These are phyloP conservation scores for Gasterosteus nipponicus DNA, from an alignment of 2,113 vertebrate genomes.

Conservation along the genomic window DNA sequence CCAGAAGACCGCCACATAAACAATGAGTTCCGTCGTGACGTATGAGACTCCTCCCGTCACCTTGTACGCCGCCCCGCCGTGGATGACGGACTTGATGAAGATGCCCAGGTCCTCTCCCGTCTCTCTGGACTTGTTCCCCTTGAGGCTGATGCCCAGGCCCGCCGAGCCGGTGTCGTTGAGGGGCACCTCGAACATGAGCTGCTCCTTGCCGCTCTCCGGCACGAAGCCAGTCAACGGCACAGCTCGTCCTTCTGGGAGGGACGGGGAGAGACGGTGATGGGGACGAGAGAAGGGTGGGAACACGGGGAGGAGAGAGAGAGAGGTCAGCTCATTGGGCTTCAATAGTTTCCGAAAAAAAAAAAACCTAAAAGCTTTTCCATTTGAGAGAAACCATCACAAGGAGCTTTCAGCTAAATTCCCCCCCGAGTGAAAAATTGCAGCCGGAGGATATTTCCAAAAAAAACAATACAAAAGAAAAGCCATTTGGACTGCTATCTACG, in stretches of 20 bases:
- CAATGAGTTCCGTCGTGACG: neutral
- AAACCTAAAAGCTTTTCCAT: slow-evolving; percentile 70
- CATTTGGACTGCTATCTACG: slow-evolving; percentile 48
- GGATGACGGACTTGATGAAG: slow-evolving; percentile 97
- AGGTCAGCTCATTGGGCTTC: slow-evolving; percentile 44
- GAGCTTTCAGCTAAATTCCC: slow-evolving; percentile 51
- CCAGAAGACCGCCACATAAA: neutral
- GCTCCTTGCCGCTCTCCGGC: slow-evolving; percentile 86
- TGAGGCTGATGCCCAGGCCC: slow-evolving; percentile 94
- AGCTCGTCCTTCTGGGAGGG: slow-evolving; percentile 72
- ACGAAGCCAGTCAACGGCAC: slow-evolving; percentile 45
- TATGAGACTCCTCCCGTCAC: slow-evolving; percentile 63
- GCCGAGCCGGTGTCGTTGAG: slow-evolving; percentile 96
- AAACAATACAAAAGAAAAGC: slow-evolving; percentile 41
- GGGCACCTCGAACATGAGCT: slow-evolving; percentile 94
- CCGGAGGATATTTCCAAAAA: slow-evolving; percentile 30
- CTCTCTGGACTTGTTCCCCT: slow-evolving; percentile 96
- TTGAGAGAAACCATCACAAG: slow-evolving; percentile 61
- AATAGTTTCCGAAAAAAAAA: slow-evolving; percentile 55
- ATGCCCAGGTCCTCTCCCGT: slow-evolving; percentile 94
- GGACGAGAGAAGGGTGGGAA: neutral
- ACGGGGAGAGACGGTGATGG: slow-evolving; percentile 1
- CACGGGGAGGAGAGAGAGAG: slow-evolving; percentile 1
- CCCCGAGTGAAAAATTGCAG: slow-evolving; percentile 36
- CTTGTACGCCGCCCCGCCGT: slow-evolving; percentile 96